Conservation (phyloP, 1,140 invertebrate species). For the Sitophilus oryzae region DNA sequence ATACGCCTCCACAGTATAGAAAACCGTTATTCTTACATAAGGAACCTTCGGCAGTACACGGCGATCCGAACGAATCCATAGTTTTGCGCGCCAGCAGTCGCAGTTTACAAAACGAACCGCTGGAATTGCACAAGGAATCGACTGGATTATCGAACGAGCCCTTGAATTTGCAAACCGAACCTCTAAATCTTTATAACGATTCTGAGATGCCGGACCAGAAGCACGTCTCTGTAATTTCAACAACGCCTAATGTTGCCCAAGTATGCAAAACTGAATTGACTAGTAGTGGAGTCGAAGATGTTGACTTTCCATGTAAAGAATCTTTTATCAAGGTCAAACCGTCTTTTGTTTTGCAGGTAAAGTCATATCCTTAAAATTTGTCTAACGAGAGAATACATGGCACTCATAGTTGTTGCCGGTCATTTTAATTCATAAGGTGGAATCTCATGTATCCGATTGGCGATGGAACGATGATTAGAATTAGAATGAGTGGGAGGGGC, state of each 20-base stretch:
- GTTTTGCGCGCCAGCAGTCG: not conserved
- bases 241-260: not conserved
- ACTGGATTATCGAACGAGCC: not conserved
- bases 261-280: not conserved
- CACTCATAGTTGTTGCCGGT: no score
- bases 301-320: not conserved
- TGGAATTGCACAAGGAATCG: not conserved
- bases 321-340: constrained; percentile 24
- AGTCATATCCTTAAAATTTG: no score
- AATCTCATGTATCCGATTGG: no score
- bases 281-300: not conserved
- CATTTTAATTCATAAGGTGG: no score
- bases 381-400: no score
- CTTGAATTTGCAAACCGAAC: constrained; percentile 12
- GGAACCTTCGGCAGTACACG: not conserved
- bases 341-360: constrained; percentile 10
- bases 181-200: constrained; percentile 12
- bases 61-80: not conserved
- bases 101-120: not conserved
- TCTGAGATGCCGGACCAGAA: constrained; percentile 11
- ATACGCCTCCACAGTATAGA: not conserved
- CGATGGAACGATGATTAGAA: no score
- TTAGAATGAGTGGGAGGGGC: no score
- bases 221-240: constrained; percentile 11
- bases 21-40: not conserved